A percentile compares a stretch with the other conserved stretches of the same genome.
Conservation (phyloP, 2,888 invertebrate species). For the Xanthia togata region DNA sequence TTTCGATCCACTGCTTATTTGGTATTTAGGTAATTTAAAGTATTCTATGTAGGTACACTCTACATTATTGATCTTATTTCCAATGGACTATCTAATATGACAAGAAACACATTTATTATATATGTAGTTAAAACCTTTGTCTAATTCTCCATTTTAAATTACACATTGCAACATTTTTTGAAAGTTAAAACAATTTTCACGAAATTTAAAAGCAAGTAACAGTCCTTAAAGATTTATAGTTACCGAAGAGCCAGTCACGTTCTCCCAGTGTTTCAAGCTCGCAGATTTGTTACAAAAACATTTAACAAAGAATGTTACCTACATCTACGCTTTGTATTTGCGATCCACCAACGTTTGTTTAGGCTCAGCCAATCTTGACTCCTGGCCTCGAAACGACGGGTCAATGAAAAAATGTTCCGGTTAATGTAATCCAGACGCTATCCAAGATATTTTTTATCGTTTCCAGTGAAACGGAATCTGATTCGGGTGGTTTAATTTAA, state of each 20-base stretch:
- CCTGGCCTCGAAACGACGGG: constrained; percentile 59
- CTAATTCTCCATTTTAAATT: background rate
- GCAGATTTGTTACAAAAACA: constrained; percentile 62
- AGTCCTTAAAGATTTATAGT: constrained; percentile 48
- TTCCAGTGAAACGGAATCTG: constrained; percentile 36
- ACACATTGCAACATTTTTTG: background rate
- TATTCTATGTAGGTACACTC: background rate
- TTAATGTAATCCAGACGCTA: constrained; percentile 58
- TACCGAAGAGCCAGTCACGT: constrained; percentile 57
- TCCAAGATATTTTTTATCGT: constrained; percentile 57
- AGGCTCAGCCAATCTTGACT: constrained; percentile 69
- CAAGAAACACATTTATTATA: background rate
- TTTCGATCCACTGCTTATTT: background rate
- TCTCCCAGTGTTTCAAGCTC: constrained; percentile 40
- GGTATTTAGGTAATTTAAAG: background rate
- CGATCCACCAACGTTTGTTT: constrained; percentile 69
- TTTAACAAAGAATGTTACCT: constrained; percentile 66
- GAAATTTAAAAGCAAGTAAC: constrained; percentile 49
- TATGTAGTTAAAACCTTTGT: background rate
- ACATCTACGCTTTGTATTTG: constrained; percentile 62
- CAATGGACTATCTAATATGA: background rate
- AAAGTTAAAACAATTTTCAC: constrained; percentile 27
- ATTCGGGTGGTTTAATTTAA: constrained; percentile 35
- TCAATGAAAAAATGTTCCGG: constrained; percentile 66
- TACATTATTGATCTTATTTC: background rate